Base-by-base conservation (phyloP, 2,888 invertebrate genomes). In the Erynnis tages region DNA sequence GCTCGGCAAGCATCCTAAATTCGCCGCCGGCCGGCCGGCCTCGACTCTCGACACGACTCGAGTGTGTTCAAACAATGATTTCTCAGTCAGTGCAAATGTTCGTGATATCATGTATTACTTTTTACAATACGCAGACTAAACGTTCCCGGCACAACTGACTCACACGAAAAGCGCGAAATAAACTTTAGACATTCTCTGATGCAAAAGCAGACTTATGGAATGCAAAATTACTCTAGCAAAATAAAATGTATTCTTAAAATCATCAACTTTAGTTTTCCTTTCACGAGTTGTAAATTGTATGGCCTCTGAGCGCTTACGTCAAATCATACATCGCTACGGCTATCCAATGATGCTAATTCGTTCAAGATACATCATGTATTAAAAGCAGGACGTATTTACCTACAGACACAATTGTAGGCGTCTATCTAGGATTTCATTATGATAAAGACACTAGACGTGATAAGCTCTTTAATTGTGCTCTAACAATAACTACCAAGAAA, bases 71-170 rank as follows among this genome's bases (percentile, higher is more conserved):
- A 41, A 49, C 32, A 25, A 19, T 21, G 14, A 30, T 38, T 30
- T 1, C n/a, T n/a, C 21, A 21, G 17, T 38, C 30, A 21, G 21
- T 23, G 48, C 40, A 23, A 49, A 49, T 37, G 35, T 7, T 25
- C 25, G 17, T 46, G 35, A 49, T 41, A 49, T 49, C 41, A 25
- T 38, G 48, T 48, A 37, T 40, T 48, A 48, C 16, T 19, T 40
- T 48, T 40, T 40, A 48, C 10, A 29, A 48, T 48, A 40, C 29
- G 21, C 38, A 38, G 29, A 37, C 14, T n/a, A 16, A 48, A 47
- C 21, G 11, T 6, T 4, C 14, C 1, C 25, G n/a, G 16, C 8
- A 8, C n/a, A n/a, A n/a, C n/a, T n/a, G n/a, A n/a, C n/a, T n/a
- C n/a, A n/a, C n/a, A n/a, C n/a, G n/a, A n/a, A n/a, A n/a, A n/a